Conservation (phyloP, 23 tunicate species). For the Corella eumyota region DNA sequence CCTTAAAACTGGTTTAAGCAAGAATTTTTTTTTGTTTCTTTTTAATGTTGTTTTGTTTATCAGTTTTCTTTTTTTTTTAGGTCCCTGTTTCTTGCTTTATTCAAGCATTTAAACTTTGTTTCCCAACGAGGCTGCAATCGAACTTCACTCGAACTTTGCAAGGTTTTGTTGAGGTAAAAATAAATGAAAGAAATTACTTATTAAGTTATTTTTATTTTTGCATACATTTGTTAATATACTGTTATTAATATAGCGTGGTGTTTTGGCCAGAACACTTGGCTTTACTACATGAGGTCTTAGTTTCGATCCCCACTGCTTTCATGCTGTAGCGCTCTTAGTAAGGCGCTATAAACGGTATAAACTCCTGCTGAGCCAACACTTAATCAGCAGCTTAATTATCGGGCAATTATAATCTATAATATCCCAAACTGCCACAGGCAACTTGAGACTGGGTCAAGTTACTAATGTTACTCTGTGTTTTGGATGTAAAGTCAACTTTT, state of each 20-base stretch:
- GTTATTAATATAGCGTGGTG: too few species aligned
- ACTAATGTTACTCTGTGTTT: background rate
- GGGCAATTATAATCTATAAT: too few species aligned
- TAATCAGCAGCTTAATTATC: too few species aligned
- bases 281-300: too few species aligned
- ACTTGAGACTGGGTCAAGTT: too few species aligned
- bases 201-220: background rate
- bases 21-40: background rate
- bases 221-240: background rate
- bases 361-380: too few species aligned
- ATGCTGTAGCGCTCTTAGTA: too few species aligned
- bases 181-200: background rate
- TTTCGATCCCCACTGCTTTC: too few species aligned
- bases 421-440: too few species aligned
- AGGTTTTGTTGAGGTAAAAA: conserved; percentile 57
- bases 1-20: too few species aligned
- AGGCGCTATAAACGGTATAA: too few species aligned
- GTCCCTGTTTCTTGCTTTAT: conserved; percentile 50
- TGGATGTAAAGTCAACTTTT: background rate
- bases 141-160: conserved; percentile 68
- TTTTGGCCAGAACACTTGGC: too few species aligned
- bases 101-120: conserved; percentile 69
- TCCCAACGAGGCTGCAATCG: conserved; percentile 73
- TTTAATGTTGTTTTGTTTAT: background rate
- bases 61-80: conserved; percentile 16